Conservation (phyloP, 2,113 vertebrate genomes). For the Megaceryle torquata region DNA sequence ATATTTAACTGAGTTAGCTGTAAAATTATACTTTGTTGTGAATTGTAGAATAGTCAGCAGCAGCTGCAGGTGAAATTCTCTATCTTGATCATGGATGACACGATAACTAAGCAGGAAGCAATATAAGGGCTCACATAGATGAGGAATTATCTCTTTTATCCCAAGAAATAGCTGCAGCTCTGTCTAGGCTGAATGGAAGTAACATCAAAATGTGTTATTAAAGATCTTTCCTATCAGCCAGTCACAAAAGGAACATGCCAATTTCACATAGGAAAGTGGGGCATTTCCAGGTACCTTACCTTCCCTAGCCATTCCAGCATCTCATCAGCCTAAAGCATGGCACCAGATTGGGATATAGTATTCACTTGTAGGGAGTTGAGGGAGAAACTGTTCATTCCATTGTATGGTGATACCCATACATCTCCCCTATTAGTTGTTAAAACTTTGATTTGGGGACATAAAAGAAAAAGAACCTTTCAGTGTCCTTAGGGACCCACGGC, state of each 20-base stretch:
- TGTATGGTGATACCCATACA: neutral
- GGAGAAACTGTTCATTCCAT: neutral
- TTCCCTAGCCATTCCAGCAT: neutral
- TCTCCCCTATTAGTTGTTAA: neutral
- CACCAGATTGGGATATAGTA: neutral
- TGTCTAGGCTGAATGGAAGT: neutral
- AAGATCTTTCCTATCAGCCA: neutral
- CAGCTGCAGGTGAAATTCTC: neutral
- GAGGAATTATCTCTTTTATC: neutral
- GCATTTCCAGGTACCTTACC: neutral
- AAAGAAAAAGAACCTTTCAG: neutral
- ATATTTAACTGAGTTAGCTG: neutral
- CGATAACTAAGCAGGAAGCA: neutral
- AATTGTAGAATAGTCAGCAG: neutral
- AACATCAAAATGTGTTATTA: neutral
- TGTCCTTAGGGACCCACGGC: neutral
- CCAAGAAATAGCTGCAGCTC: neutral
- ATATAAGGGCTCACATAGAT: neutral
- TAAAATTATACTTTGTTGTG: neutral
- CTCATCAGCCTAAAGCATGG: neutral
- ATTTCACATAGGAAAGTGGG: neutral
- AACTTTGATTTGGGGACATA: neutral
- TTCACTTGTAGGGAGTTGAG: neutral
- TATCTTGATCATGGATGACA: neutral
- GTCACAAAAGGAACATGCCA: neutral